Percentiles rank a stretch among this genome's conserved stretches.
phyloP scores from a whole-genome alignment of 2,113 vertebrate genomes.

The Loxodonta africana region DNA sequence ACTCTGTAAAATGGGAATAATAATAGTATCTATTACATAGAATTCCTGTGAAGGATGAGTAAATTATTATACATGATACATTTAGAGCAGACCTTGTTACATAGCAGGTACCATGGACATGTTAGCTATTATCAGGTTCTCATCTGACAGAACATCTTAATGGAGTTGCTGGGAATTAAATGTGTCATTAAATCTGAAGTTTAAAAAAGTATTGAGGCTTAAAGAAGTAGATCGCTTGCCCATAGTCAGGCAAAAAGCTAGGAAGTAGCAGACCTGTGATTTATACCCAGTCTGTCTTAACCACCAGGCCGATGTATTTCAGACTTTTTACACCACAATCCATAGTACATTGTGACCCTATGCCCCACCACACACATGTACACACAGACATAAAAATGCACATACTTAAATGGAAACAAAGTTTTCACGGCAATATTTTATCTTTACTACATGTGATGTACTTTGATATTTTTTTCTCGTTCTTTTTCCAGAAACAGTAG shows the following conservation, averaged over 20 bases:
- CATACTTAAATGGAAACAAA: neutral
- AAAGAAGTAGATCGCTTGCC: neutral
- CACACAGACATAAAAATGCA: neutral
- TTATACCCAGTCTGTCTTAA: neutral
- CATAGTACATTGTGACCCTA: neutral
- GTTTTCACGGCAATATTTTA: neutral
- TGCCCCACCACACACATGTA: neutral
- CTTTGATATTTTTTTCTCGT: too few species aligned
- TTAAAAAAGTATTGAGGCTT: neutral
- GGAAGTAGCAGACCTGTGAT: neutral
- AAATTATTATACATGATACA: neutral
- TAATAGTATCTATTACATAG: neutral
- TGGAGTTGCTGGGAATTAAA: too few species aligned
- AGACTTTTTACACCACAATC: neutral
- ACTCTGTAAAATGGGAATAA: too few species aligned
- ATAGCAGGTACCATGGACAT: neutral
- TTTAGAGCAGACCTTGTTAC: neutral
- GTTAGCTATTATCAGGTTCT: neutral
- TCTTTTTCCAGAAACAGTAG: neutral
- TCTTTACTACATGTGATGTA: neutral
- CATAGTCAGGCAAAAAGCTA: conserved; percentile 11
- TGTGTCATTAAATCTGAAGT: too few species aligned
- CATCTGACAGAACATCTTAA: too few species aligned
- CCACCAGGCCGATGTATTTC: neutral
- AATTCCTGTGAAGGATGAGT: neutral